Evolutionary conservation across 1,140 invertebrate species (phyloP), one percentile per base, ranked within the genome.

Genomic region (Pseudomyrmex pallidus): DNA sequence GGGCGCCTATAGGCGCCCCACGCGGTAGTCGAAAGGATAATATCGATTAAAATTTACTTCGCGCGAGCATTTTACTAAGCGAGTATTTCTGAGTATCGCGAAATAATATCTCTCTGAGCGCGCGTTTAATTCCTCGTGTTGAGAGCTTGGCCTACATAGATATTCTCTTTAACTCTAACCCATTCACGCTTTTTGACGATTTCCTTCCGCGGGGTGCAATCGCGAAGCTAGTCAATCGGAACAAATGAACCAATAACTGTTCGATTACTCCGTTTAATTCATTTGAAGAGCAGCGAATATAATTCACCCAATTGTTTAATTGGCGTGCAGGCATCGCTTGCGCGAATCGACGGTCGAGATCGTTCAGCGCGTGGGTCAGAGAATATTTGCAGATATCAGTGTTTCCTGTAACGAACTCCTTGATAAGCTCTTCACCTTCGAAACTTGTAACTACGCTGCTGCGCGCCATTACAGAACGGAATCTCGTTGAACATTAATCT

Each of bases 241-340:
- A 56, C n/a, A 67, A 77, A 25, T 56, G 25, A 10, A 67, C 50
- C 62, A 50, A 54, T 77, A 46, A 77, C 48, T 46, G 50, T 67
- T 77, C 13, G 62, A 74, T 63, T 74, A 74, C 50, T 74, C 17
- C 1, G 35, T 12, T 44, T 46, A 9, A 77, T 66, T 77, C 50
- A 77, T 66, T 66, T 77, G 12, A 64, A 54, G 20, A 67, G 44
- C 50, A 35, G 0, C 67, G 50, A 67, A 77, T 44, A 35, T 35
- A 54, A 63, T 77, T 67, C 15, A 35, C 50, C 4, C 67, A 77
- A 77, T 77, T 67, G 62, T 63, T 67, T 56, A 77, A 77, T 77
- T 67, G 50, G 13, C 13, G 25, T 56, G 50, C 50, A 77, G 46
- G 25, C 62, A 62, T 66, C 12, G 25, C 25, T 22, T 35, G 10